These are phyloP conservation scores for Plecotus auritus DNA, from an alignment of 2,113 vertebrate genomes.

Conservation along the genomic window DNA sequence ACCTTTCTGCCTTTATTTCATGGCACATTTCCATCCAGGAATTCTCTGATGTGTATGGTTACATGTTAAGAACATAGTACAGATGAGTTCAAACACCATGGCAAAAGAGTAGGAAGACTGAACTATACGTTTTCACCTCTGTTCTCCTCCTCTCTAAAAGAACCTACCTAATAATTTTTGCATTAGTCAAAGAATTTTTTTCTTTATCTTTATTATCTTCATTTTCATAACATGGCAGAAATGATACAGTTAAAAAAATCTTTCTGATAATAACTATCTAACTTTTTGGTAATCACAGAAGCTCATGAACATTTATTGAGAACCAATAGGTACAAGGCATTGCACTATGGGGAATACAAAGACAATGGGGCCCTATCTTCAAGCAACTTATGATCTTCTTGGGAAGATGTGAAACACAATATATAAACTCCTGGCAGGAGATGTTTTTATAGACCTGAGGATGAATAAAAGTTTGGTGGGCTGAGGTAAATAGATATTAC, in stretches of 20 bases:
- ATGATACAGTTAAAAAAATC: neutral
- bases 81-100: neutral
- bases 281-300: neutral
- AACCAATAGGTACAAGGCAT: neutral
- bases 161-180: neutral
- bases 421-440: neutral
- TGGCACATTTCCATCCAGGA: neutral
- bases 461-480: neutral
- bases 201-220: neutral
- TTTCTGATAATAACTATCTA: neutral
- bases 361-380: neutral
- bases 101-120: constrained; percentile 29
- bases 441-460: neutral
- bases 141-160: neutral
- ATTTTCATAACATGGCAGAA: neutral
- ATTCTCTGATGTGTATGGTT: constrained; percentile 49
- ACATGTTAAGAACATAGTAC: constrained; percentile 57
- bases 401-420: neutral
- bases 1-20: neutral
- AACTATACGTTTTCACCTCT: neutral
- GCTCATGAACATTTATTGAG: neutral
- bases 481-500: neutral
- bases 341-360: neutral
- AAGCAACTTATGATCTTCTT: neutral
- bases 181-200: neutral